Base-by-base conservation (phyloP, 2,888 invertebrate species). In the Eupithecia vulgata region DNA sequence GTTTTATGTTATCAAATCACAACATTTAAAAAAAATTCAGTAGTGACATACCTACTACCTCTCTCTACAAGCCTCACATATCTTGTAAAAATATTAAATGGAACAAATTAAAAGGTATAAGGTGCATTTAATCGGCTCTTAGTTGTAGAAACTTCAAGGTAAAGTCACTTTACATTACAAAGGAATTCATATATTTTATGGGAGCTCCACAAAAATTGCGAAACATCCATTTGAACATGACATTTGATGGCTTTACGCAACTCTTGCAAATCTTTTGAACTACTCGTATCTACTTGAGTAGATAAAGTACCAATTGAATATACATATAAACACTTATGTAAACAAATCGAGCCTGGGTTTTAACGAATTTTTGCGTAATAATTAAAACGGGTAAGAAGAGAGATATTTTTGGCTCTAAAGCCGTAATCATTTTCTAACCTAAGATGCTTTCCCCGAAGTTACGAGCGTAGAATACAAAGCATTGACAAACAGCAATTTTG, bases 191-290 rank as follows among this genome's bases (percentile, higher is more conserved):
- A 6, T 6, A 34, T 71, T 15, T 48, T 70, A 37, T 52, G 45
- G 13, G 37, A 42, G 40, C 40, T 66, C 15, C 42, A 45, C 8
- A n/a, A 64, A n/a, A 21, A 62, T 73, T 48, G 40, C 48, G 67
- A 34, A 67, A 62, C 52, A 35, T 67, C 30, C 59, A 70, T 52
- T n/a, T 72, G 52, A 64, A 52, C 68, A 35, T 65, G 68, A 40
- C 73, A 73, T 52, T 73, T 61, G 34, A 67, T 70, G 10, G 21
- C 40, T 42, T 72, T 70, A 40, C 73, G 67, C 62, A 73, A 73
- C 40, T n/a, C 1, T 67, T 59, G 69, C 59, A 59, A 69, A 45
- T 72, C 72, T 57, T 64, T 68, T 42, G 25, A 64, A 66, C 35
- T 67, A 68, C 30, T 40, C 72, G 30, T 25, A 5, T 57, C 25